phyloP scores from a whole-genome alignment of 2,888 invertebrate species.

The Protodeltote pygarga region DNA sequence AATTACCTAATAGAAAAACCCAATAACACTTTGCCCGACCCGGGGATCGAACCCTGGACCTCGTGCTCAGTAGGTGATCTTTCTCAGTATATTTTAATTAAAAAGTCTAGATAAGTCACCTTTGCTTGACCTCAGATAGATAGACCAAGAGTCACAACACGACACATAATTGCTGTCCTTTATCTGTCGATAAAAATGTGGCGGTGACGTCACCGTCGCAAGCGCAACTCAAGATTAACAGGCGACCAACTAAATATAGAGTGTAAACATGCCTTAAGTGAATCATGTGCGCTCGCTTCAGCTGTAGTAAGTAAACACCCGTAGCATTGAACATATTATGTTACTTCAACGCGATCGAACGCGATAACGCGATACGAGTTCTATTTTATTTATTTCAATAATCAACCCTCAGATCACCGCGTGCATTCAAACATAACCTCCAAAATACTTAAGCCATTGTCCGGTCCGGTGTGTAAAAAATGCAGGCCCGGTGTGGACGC shows the following conservation, averaged over 20 bases:
- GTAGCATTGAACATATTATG: constrained; percentile 46
- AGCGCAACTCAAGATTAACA: constrained; percentile 68
- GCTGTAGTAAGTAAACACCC: constrained; percentile 63
- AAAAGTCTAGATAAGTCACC: constrained; percentile 29
- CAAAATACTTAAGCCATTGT: constrained; percentile 72
- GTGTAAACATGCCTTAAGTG: constrained; percentile 74
- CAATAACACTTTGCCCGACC: no score
- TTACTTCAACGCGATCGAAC: constrained; percentile 27
- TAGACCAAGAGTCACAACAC: constrained; percentile 40
- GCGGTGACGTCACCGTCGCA: constrained; percentile 73
- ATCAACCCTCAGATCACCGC: constrained; percentile 31
- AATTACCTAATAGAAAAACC: no score
- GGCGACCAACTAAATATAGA: constrained; percentile 71
- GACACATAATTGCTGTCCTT: constrained; percentile 64
- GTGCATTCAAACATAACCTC: constrained; percentile 79
- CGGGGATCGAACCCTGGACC: no score
- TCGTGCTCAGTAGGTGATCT: no score
- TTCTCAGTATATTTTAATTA: constrained; percentile 13
- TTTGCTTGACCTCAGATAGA: constrained; percentile 20
- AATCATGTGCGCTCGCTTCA: constrained; percentile 67
- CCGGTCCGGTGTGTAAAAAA: constrained; percentile 77
- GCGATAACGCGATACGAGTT: constrained; percentile 5
- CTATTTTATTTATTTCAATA: constrained; percentile 6
- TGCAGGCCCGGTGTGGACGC: constrained; percentile 64
- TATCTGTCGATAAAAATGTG: constrained; percentile 64